A percentile compares a stretch with the other conserved stretches of the same genome.
Evolutionary conservation across 1,140 invertebrate species (phyloP).

Genomic region (Sarcophaga peregrina): DNA sequence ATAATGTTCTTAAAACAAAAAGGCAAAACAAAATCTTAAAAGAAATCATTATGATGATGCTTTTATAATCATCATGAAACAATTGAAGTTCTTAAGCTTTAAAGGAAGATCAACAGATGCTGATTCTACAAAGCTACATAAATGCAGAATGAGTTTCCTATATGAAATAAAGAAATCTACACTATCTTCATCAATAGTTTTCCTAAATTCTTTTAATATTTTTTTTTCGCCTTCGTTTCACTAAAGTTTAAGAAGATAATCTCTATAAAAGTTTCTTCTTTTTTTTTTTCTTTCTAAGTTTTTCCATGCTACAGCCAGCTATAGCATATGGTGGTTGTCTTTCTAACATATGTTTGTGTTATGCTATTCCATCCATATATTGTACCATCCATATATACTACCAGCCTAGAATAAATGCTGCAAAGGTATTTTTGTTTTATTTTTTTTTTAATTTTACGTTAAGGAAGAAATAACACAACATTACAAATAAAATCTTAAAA

Average conservation of each 20-base stretch:
- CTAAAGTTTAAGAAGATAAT: too few relatives aligned
- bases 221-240: background rate
- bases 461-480: background rate
- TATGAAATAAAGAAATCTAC: constrained; percentile 19
- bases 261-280: too few relatives aligned
- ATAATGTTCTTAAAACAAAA: constrained; percentile 6
- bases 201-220: constrained; percentile 6
- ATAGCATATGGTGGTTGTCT: too few relatives aligned
- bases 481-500: background rate
- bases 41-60: constrained; percentile 3
- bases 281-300: too few relatives aligned
- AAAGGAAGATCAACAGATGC: constrained; percentile 33
- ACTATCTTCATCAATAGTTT: constrained; percentile 27
- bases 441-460: too few relatives aligned
- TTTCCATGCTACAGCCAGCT: too few relatives aligned
- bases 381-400: background rate
- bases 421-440: background rate
- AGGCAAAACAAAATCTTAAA: constrained; percentile 4
- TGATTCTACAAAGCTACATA: background rate
- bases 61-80: background rate
- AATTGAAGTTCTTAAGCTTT: constrained; percentile 20
- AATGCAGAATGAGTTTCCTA: background rate
- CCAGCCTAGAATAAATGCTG: background rate
- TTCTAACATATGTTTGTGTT: background rate
- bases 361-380: background rate